Base-by-base conservation (phyloP, 2,797 vertebrate genomes). In the Valencia hispanica region DNA sequence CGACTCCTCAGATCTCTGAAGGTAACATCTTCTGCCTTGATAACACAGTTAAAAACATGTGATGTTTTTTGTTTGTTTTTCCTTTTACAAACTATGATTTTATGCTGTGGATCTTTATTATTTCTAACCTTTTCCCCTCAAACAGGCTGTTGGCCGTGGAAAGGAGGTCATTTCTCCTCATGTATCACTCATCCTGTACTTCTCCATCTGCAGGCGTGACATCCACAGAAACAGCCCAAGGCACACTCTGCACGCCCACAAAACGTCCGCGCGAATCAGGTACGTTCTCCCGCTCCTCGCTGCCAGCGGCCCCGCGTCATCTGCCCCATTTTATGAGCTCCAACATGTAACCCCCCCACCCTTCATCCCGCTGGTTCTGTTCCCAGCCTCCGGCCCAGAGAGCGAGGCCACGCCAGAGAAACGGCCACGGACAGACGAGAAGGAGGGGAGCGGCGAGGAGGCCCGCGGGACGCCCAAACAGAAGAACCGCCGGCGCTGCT, bases 401-500 rank as follows among this genome's bases (percentile, higher is more conserved):
- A 96, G 94, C 79, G 97, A 98, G 86, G 96, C 95, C 74, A 97
- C 97, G 50, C 97, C 98, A 14, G 97, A 97, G 94, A 99, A 99
- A 82, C 97, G 96, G 72, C 95, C 96, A 78, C 96, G 97, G 95
- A 89, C 95, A 86, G 96, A 97, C 91, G 93, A 94, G 68, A 73
- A 96, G 83, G 95, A 94, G 82, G 94, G 91, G 0, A 89, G 94
- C 75, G 14, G 87, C 30, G 93, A 97, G 68, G 96, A 97, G 87
- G 84, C 88, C 77, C 94, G 95, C 79, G 90, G 93, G 87, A 96
- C 94, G 87, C 96, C 97, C 86, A 98, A 97, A 95, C 98, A 98
- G 95, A 99, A 97, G 94, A 99, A 97, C 90, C 97, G 98, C 82
- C 96, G 97, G 82, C 97, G 98, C 81, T 99, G 98, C 94, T 98